Conservation (phyloP, 2,888 invertebrate species). For the Anorthoa munda region DNA sequence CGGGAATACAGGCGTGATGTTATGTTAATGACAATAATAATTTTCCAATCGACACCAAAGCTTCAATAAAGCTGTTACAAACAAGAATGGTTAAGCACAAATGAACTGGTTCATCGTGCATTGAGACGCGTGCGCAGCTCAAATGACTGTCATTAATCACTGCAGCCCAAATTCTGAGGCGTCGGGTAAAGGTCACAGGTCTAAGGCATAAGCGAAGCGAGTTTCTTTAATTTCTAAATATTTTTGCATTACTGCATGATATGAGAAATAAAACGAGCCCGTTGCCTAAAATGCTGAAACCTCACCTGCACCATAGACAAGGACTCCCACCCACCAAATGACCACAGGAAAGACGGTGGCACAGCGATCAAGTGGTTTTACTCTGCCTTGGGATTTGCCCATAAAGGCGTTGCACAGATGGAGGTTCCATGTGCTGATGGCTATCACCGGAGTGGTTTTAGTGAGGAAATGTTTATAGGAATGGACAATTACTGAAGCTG, state of each 20-base stretch:
- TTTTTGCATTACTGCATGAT: neutral
- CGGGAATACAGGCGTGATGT: too few species aligned
- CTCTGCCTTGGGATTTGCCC: too few species aligned
- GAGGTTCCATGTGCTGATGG: too few species aligned
- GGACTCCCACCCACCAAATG: too few species aligned
- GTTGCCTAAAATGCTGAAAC: too few species aligned
- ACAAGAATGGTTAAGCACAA: conserved; percentile 21
- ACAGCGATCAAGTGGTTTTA: too few species aligned
- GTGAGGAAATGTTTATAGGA: too few species aligned
- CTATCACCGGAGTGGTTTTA: too few species aligned
- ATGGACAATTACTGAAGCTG: neutral
- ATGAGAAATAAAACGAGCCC: neutral
- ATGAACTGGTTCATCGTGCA: conserved; percentile 33
- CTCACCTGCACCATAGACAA: too few species aligned
- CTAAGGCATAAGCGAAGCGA: conserved; percentile 48
- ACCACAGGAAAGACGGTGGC: too few species aligned
- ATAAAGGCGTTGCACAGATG: too few species aligned
- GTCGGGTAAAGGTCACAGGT: conserved; percentile 63
- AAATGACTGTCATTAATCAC: conserved; percentile 74
- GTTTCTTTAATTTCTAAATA: neutral
- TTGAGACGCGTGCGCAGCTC: conserved; percentile 55
- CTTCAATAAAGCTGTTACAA: conserved; percentile 15
- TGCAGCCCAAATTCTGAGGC: conserved; percentile 69
- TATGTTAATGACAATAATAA: neutral
- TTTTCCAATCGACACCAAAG: conserved; percentile 26